Base-by-base conservation (phyloP, 2,888 invertebrate species). In the Biston stratarius region DNA sequence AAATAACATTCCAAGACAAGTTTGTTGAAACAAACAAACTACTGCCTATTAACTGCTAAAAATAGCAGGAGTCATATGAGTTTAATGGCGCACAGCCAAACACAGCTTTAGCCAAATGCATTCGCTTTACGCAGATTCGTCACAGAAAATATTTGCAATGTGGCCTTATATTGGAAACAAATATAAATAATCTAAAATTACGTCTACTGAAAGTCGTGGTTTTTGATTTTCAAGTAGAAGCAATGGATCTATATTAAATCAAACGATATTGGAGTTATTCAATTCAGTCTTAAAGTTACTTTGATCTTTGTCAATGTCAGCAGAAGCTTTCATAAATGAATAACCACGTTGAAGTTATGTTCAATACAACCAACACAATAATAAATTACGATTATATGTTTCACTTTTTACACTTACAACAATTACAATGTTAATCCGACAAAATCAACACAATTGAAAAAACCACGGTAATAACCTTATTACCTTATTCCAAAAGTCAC, bases 21-120 rank as follows among this genome's bases (percentile, higher is more conserved):
- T 14, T 47, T 53, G 58, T 59, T 52, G 14, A 51, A 61, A 45
- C 34, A 55, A 51, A 67, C 36, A 63, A 61, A 66, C 47, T 53
- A 40, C 49, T 58, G 49, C 42, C 40, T 59, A 59, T 63, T 53
- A 67, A 55, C 61, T 38, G 47, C 63, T 67, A 57, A 69, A 66
- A 69, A 70, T 70, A 73, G 59, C 59, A 10, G 52, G 57, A 70
- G 70, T 69, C 70, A 71, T 71, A 64, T 61, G 70, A 69, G 64
- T 64, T 45, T 65, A 59, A 55, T 73, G 67, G 61, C 69, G 33
- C 6, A 7, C 53, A 56, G 73, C 74, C 74, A 73, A 70, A 58
- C 67, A 55, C 67, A 61, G 33, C 70, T 69, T 72, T 66, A 47
- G 73, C 73, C 71, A 71, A 70, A 66, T 71, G 73, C 73, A 71